Conservation (phyloP, 2,113 vertebrate genomes). For the Leptocoma aspasia region DNA sequence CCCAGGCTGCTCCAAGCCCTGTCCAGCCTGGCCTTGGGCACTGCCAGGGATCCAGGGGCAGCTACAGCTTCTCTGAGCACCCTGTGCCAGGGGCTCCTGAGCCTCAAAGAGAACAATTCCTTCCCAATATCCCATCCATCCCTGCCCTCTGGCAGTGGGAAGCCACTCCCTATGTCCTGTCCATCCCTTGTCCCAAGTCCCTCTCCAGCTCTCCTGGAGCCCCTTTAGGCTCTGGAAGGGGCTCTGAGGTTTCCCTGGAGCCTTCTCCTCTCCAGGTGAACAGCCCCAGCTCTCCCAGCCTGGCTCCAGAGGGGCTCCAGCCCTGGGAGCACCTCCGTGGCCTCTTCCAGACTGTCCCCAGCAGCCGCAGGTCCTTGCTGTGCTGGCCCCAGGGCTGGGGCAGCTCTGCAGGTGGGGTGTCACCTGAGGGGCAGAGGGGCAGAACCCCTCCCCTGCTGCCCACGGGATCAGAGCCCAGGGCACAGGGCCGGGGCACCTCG, state of each 20-base stretch:
- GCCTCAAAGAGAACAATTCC: neutral
- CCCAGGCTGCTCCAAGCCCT: neutral
- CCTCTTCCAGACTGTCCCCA: neutral
- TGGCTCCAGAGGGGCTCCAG: neutral
- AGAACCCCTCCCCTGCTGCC: neutral
- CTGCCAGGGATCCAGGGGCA: neutral
- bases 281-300: neutral
- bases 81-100: neutral
- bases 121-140: accelerated
- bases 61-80: neutral
- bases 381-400: neutral
- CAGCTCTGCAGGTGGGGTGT: neutral
- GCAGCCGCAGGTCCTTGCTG: neutral
- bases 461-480: neutral
- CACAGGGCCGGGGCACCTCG: neutral
- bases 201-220: neutral
- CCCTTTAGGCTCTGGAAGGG: neutral
- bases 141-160: neutral
- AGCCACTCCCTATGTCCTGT: neutral
- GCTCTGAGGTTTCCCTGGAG: neutral
- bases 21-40: neutral
- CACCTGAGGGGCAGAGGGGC: neutral
- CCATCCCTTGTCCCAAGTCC: neutral
- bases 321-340: neutral
- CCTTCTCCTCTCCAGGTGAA: neutral